phyloP scores from a whole-genome alignment of 1,140 invertebrate species.

The Aphidius ervi region DNA sequence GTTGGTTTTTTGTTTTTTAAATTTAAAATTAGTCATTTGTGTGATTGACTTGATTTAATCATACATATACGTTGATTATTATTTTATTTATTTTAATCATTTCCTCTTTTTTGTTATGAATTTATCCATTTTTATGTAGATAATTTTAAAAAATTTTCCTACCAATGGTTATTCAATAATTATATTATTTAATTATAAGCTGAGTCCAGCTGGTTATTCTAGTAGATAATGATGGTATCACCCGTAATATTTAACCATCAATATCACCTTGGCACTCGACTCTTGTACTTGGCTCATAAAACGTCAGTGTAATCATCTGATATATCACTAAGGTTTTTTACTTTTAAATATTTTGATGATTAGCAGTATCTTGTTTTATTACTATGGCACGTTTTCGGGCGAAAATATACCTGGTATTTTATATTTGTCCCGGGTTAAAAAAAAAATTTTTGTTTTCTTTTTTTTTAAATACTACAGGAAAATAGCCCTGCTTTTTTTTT shows the following conservation, averaged over 20 bases:
- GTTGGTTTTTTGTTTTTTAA: too few species aligned
- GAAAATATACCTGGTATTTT: too few species aligned
- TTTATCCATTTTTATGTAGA: too few species aligned
- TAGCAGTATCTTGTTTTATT: conserved; percentile 2
- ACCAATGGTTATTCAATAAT: neutral
- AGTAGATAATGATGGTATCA: neutral
- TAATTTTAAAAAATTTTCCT: neutral
- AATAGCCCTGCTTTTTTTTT: too few species aligned
- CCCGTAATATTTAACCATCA: conserved; percentile 7
- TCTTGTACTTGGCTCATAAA: conserved; percentile 46
- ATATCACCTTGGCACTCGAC: conserved; percentile 18
- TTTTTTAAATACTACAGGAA: too few species aligned
- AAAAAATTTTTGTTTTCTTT: too few species aligned
- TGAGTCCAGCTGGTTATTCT: too few species aligned
- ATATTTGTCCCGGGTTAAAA: too few species aligned
- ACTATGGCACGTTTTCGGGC: conserved; percentile 18
- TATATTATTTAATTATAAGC: too few species aligned
- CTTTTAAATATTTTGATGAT: conserved; percentile 13
- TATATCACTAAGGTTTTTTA: too few species aligned
- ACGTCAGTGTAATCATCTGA: conserved; percentile 28
- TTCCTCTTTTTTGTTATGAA: neutral
- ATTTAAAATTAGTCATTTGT: neutral
- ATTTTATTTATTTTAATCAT: neutral
- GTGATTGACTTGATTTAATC: neutral
- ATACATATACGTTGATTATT: neutral